phyloP scores from a whole-genome alignment of 2,888 invertebrate species.

The Pammene fasciana region DNA sequence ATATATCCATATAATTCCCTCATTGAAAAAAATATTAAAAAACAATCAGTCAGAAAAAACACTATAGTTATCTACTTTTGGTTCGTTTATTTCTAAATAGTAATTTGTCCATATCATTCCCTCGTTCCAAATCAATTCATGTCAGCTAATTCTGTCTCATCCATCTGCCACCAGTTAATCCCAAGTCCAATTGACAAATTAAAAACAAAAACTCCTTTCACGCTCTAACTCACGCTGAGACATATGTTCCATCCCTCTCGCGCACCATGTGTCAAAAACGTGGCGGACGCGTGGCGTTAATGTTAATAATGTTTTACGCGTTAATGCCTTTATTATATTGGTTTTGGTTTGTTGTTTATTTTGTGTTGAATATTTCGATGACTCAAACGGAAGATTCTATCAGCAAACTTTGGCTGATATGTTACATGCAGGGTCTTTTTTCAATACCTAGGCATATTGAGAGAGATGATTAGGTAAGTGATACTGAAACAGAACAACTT shows the following conservation, averaged over 20 bases:
- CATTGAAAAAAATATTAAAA: too few species aligned
- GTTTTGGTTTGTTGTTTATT: conserved; percentile 9
- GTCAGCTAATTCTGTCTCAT: conserved; percentile 26
- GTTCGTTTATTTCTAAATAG: too few species aligned
- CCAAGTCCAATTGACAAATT: conserved; percentile 11
- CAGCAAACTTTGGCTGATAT: too few species aligned
- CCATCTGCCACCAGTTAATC: conserved; percentile 34
- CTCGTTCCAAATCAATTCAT: conserved; percentile 16
- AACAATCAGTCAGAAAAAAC: too few species aligned
- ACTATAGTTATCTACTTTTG: background rate
- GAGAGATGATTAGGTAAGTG: too few species aligned
- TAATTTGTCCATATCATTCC: background rate
- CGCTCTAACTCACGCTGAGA: background rate
- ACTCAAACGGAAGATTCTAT: too few species aligned
- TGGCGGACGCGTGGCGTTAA: conserved; percentile 46
- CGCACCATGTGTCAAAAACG: conserved; percentile 57
- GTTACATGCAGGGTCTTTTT: too few species aligned
- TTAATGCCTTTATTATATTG: conserved; percentile 27
- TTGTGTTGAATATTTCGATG: background rate
- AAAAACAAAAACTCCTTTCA: conserved; percentile 16
- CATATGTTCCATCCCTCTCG: conserved; percentile 46
- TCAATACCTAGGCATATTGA: too few species aligned
- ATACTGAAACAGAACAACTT: too few species aligned
- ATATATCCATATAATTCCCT: too few species aligned
- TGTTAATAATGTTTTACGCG: conserved; percentile 11